These are phyloP conservation scores for Brachynemurus nebulosus DNA, from an alignment of 2,888 invertebrate genomes.

Conservation along the genomic window DNA sequence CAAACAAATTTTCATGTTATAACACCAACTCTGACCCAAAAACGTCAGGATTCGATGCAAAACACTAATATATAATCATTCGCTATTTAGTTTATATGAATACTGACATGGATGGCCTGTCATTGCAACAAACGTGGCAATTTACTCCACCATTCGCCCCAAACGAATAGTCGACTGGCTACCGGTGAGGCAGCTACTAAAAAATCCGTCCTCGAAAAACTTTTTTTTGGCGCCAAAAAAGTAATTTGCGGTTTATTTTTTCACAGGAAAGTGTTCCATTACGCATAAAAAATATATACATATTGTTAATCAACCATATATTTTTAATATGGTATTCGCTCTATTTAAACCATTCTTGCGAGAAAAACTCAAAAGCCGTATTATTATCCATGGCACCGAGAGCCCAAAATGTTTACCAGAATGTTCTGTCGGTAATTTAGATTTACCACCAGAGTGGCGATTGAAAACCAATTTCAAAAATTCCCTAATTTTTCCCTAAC, in stretches of 20 bases:
- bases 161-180: constrained; percentile 75
- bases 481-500: no score
- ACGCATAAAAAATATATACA: constrained; percentile 78
- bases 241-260: constrained; percentile 22
- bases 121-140: constrained; percentile 69
- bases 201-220: not conserved
- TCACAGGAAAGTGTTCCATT: constrained; percentile 70
- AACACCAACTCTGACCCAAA: no score
- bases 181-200: constrained; percentile 36
- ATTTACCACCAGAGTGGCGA: no score
- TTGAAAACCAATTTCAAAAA: no score
- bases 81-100: no score
- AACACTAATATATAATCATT: no score
- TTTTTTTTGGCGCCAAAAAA: not conserved
- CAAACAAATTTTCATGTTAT: no score
- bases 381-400: no score
- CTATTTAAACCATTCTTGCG: constrained; percentile 81
- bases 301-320: constrained; percentile 76
- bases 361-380: no score
- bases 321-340: constrained; percentile 81
- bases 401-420: constrained; percentile 56
- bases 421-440: constrained; percentile 58
- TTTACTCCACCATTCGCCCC: constrained; percentile 74
- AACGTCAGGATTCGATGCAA: no score
- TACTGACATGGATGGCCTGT: constrained; percentile 78